Evolutionary conservation across 2,888 invertebrate species (phyloP), one percentile per base, ranked within the genome.

Genomic region (Metacarcinus magister): DNA sequence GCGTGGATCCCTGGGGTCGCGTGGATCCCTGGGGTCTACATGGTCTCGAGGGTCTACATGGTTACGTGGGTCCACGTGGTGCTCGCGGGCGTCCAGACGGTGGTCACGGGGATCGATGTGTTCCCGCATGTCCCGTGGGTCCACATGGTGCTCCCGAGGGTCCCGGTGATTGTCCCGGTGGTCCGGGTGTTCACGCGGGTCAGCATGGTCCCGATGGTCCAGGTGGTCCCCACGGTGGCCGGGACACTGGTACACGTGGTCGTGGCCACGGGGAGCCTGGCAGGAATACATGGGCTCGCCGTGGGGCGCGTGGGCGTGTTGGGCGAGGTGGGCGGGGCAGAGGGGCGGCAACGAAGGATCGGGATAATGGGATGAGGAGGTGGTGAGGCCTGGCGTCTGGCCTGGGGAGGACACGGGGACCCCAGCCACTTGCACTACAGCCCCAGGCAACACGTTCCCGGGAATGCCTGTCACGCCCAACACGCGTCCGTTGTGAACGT

Each of bases 191-290:
- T 96, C 96, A 8, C 94, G 92, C 5, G 89, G 96, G 32, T 94
- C 92, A 13, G 60, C 54, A 89, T 82, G 92, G 46, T 95, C 89
- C 89, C 89, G 92, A 46, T 90, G 87, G 60, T 94, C 94, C 28
- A 89, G 32, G 91, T 96, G 96, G 91, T 96, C 96, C 39, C 95
- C 95, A 32, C 97, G 94, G 75, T 96, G 97, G 8, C 97, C 97
- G 10, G 97, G 97, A 67, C 97, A 97, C 89, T 97, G 97, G 91
- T 97, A 97, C n/a, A 97, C 96, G 92, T 97, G 97, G 89, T 97
- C 97, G 95, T 97, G 97, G 48, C 96, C 97, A 82, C 96, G 91
- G n/a, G 97, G 97, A 39, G 97, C 97, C 94, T 97, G 96, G 96
- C 97, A 97, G 46, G 97, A 97, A 87, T 97, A 97, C 92, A 97